A percentile compares a stretch with the other conserved stretches of the same genome.
These are phyloP conservation scores for Muricea muricata DNA, from an alignment of 92 coral and sea anemone species.

Conservation along the genomic window DNA sequence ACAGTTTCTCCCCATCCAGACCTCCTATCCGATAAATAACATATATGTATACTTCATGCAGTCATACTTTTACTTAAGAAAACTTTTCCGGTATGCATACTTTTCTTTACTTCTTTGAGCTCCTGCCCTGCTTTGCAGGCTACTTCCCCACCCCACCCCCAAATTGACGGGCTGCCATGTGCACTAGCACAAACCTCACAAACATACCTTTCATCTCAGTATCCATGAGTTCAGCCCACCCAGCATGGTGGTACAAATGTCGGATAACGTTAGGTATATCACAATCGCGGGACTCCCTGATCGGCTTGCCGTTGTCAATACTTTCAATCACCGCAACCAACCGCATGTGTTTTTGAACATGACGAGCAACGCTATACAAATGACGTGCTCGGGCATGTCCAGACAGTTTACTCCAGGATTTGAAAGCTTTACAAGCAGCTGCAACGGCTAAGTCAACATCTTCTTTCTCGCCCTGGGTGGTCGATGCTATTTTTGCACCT, in stretches of 20 bases:
- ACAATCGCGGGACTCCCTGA: slow-evolving; percentile 92
- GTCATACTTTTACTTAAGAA: too few relatives aligned
- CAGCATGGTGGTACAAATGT: slow-evolving; percentile 95
- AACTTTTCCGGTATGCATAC: too few relatives aligned
- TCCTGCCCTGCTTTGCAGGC: too few relatives aligned
- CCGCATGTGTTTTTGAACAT: slow-evolving; percentile 97
- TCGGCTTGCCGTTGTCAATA: slow-evolving; percentile 95
- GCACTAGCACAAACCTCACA: too few relatives aligned
- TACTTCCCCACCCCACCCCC: too few relatives aligned
- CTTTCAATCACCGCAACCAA: slow-evolving; percentile 92
- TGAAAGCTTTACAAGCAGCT: slow-evolving; percentile 86
- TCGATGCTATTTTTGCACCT: slow-evolving; percentile 93
- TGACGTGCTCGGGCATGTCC: slow-evolving; percentile 95
- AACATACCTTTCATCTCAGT: slow-evolving; percentile 86
- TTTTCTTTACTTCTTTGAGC: too few relatives aligned
- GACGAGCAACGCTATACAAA: slow-evolving; percentile 94
- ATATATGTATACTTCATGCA: too few relatives aligned
- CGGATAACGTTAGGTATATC: slow-evolving; percentile 94
- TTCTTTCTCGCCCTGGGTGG: slow-evolving; percentile 87
- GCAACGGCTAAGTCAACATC: slow-evolving; percentile 89
- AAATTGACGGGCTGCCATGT: too few relatives aligned
- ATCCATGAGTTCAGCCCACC: slow-evolving; percentile 99
- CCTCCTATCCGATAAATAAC: too few relatives aligned
- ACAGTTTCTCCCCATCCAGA: too few relatives aligned
- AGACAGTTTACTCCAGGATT: slow-evolving; percentile 87